Evolutionary conservation across 2,888 invertebrate genomes (phyloP).

Genomic region (Erynnis tages): DNA sequence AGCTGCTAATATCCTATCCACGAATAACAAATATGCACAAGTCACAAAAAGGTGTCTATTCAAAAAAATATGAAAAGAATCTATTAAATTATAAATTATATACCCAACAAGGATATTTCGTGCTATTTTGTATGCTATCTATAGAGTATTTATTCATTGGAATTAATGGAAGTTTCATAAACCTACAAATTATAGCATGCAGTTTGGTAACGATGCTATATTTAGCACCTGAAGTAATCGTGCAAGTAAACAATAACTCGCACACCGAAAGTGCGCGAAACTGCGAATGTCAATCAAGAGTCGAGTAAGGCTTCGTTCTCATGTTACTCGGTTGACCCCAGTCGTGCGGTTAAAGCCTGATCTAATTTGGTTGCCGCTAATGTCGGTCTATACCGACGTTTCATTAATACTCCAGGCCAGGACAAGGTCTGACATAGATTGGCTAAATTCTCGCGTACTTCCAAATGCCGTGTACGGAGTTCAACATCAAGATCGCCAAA

Average conservation of each 20-base stretch:
- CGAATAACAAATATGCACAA: no score
- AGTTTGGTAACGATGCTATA: neutral
- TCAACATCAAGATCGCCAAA: neutral
- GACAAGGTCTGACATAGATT: conserved; percentile 11
- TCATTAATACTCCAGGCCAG: conserved; percentile 10
- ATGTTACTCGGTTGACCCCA: conserved; percentile 51
- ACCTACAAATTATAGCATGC: no score
- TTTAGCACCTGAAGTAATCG: no score
- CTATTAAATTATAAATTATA: no score
- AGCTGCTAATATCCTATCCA: no score
- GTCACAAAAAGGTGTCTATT: no score
- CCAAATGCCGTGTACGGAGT: conserved; percentile 11
- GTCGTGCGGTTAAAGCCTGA: conserved; percentile 51
- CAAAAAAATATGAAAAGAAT: no score
- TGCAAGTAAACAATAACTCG: conserved; percentile 9
- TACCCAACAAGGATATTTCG: no score
- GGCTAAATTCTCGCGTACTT: neutral
- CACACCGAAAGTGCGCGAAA: conserved; percentile 31
- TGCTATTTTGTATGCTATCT: no score
- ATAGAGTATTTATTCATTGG: no score
- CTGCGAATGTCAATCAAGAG: conserved; percentile 42
- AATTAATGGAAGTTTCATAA: neutral
- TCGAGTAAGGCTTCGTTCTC: conserved; percentile 55
- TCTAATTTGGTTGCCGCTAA: conserved; percentile 41
- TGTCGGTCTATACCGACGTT: conserved; percentile 17